phyloP scores from a whole-genome alignment of 2,797 vertebrate genomes.

The Cryptoblepharus egeriae region DNA sequence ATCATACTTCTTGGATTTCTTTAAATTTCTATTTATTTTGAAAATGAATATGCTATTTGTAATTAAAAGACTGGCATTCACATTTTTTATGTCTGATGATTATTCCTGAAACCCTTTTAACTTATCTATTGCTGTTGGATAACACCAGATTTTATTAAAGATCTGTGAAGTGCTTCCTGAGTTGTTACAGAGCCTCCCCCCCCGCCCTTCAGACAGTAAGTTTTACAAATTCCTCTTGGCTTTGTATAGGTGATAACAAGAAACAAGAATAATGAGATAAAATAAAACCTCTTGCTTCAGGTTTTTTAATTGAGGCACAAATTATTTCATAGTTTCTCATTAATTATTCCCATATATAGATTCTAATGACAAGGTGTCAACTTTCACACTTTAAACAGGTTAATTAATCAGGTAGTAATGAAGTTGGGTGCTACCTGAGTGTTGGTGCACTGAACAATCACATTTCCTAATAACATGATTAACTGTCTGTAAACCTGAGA shows the following conservation, averaged over 20 bases:
- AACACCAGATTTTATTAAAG: constrained; percentile 79
- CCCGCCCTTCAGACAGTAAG: constrained; percentile 62
- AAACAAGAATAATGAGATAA: constrained; percentile 80
- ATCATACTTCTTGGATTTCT: not conserved
- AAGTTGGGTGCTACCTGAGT: constrained; percentile 82
- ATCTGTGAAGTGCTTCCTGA: constrained; percentile 72
- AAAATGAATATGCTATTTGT: constrained; percentile 53
- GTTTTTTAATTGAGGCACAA: constrained; percentile 81
- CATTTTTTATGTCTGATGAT: constrained; percentile 50
- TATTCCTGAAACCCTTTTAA: constrained; percentile 70
- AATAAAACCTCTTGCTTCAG: constrained; percentile 72
- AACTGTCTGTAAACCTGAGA: constrained; percentile 74
- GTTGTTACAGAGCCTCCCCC: constrained; percentile 57
- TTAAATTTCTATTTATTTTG: constrained; percentile 27
- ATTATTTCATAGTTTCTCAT: constrained; percentile 82
- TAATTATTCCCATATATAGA: constrained; percentile 77
- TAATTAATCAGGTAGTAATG: constrained; percentile 86
- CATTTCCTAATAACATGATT: constrained; percentile 74
- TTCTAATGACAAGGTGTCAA: constrained; percentile 82
- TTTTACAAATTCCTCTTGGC: constrained; percentile 74
- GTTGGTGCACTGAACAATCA: constrained; percentile 73
- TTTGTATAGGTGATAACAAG: constrained; percentile 79
- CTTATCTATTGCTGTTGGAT: constrained; percentile 72
- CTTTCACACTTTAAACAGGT: constrained; percentile 85
- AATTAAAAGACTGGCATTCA: constrained; percentile 56